Evolutionary conservation across 2,888 invertebrate species (phyloP).

Genomic region (Gymnoscelis rufifasciata): DNA sequence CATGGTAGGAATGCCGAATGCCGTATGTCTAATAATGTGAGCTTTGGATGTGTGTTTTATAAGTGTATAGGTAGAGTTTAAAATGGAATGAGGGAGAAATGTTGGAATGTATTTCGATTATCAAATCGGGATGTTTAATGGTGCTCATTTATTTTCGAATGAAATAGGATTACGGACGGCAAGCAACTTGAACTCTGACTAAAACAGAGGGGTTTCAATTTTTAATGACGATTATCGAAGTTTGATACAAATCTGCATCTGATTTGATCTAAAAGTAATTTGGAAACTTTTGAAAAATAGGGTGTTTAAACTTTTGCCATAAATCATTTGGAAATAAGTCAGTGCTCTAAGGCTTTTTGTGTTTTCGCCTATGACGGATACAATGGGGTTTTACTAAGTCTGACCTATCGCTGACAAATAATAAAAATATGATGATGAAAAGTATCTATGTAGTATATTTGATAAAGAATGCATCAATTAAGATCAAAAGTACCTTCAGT

Average conservation of each 20-base stretch:
- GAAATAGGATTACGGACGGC: slow-evolving; percentile 65
- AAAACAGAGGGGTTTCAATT: slow-evolving; percentile 54
- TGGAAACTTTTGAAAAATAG: slow-evolving; percentile 2
- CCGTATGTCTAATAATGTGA: slow-evolving; percentile 4
- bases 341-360: no score
- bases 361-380: no score
- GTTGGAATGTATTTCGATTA: slow-evolving; percentile 31
- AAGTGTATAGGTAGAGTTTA: slow-evolving; percentile 2
- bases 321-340: slow-evolving; percentile 7
- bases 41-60: slow-evolving; percentile 2
- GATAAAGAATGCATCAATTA: no score
- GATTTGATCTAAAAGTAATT: slow-evolving; percentile 12
- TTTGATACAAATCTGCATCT: slow-evolving; percentile 19
- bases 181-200: slow-evolving; percentile 58
- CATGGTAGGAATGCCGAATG: not conserved
- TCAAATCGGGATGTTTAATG: slow-evolving; percentile 51
- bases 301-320: slow-evolving; percentile 4
- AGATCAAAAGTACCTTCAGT: no score
- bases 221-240: slow-evolving; percentile 39
- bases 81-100: slow-evolving; percentile 14
- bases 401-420: no score
- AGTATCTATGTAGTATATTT: no score
- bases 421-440: no score
- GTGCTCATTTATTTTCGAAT: slow-evolving; percentile 68
- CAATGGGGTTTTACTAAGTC: no score